phyloP scores from a whole-genome alignment of 2,888 invertebrate species.

The Syrista parreyssii region DNA sequence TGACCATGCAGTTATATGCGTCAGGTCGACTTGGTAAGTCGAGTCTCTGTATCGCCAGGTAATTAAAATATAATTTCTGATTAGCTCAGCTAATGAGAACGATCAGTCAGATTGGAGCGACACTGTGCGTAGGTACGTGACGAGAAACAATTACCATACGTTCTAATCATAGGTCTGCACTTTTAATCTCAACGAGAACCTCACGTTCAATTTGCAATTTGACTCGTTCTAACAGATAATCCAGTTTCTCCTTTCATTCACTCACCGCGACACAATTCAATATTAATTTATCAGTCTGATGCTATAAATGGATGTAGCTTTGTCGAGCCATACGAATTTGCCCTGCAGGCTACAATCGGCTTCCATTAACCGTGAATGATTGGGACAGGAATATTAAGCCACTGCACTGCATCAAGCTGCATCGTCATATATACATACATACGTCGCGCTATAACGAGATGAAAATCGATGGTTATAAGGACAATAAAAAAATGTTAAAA shows the following conservation, averaged over 20 bases:
- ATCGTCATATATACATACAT: background rate
- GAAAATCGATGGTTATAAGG: background rate
- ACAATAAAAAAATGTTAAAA: background rate
- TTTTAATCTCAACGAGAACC: conserved; percentile 18
- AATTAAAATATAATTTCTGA: conserved; percentile 59
- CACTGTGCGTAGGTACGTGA: conserved; percentile 40
- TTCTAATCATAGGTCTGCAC: conserved; percentile 38
- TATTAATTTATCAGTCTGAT: background rate
- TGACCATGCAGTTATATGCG: conserved; percentile 46
- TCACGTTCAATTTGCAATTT: background rate
- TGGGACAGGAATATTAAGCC: background rate
- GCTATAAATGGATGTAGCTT: background rate
- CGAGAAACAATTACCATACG: conserved; percentile 43
- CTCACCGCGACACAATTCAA: background rate
- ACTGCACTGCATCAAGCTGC: background rate
- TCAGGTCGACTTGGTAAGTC: conserved; percentile 32
- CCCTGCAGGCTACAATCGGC: background rate
- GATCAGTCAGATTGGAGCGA: conserved; percentile 45
- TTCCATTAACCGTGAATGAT: background rate
- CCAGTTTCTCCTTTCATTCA: background rate
- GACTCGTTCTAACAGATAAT: background rate
- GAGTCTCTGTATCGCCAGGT: conserved; percentile 41
- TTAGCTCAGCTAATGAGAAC: conserved; percentile 52
- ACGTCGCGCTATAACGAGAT: background rate
- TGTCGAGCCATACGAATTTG: background rate